A percentile compares a stretch with the other conserved stretches of the same genome.
Evolutionary conservation across 1,140 invertebrate species (phyloP).

Genomic region (Anagrus nilaparvatae): DNA sequence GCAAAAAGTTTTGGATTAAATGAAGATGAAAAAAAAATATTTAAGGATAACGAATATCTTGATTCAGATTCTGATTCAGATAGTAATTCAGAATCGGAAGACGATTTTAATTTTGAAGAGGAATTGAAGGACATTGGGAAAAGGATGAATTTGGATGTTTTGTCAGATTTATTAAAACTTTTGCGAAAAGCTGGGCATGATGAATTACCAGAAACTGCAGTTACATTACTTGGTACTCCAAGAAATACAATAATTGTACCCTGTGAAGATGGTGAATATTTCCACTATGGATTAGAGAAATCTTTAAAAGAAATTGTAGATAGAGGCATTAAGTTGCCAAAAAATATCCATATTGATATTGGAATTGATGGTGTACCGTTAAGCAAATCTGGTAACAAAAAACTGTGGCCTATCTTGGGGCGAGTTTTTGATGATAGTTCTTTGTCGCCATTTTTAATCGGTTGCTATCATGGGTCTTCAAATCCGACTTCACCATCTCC

Average conservation of each 20-base stretch:
- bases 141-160: too few species aligned
- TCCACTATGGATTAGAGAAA: background rate
- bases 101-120: too few species aligned
- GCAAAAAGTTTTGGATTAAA: too few species aligned
- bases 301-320: background rate
- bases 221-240: background rate
- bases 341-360: background rate
- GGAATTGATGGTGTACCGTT: constrained; percentile 1
- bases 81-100: too few species aligned
- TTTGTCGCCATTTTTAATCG: too few species aligned
- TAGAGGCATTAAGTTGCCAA: background rate
- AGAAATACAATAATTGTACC: background rate
- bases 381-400: background rate
- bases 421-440: background rate
- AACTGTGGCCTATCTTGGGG: constrained; percentile 2
- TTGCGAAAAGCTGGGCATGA: background rate
- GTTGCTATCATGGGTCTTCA: too few species aligned
- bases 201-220: background rate
- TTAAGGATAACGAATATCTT: too few species aligned
- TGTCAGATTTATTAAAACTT: too few species aligned
- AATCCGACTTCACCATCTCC: too few species aligned
- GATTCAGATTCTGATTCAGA: too few species aligned
- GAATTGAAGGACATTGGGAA: too few species aligned
- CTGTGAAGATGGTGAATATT: background rate
- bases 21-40: too few species aligned